Conservation (phyloP, 1,140 invertebrate genomes). For the Rhysida immarginata region DNA sequence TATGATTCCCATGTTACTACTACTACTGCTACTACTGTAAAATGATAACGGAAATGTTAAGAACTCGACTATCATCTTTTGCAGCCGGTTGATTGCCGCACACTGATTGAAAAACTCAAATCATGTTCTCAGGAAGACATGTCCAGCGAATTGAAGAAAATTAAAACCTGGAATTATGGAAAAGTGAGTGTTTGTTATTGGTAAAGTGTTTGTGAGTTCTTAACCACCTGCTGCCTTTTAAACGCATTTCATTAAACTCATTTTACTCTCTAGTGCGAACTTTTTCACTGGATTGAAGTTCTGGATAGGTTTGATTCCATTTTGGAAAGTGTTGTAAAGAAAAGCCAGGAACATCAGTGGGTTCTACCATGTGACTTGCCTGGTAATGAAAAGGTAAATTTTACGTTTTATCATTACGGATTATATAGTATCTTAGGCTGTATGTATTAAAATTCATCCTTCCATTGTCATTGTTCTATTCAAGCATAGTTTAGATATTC, state of each 20-base stretch:
- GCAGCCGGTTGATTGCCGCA: constrained; percentile 63
- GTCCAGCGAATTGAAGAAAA: constrained; percentile 50
- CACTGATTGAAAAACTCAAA: constrained; percentile 59
- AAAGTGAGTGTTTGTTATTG: constrained; percentile 40
- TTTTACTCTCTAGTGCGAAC: constrained; percentile 56
- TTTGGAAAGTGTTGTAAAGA: constrained; percentile 53
- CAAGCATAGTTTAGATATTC: too few species aligned
- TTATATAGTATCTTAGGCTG: too few species aligned
- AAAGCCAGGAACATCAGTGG: constrained; percentile 51
- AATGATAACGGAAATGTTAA: too few species aligned
- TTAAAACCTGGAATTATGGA: constrained; percentile 74
- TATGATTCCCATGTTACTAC: too few species aligned
- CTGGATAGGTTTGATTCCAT: constrained; percentile 70
- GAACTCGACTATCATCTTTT: too few species aligned
- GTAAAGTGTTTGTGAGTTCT: too few species aligned
- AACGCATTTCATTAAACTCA: too few species aligned
- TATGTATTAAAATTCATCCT: too few species aligned
- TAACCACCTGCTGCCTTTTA: too few species aligned
- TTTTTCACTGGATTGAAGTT: constrained; percentile 80
- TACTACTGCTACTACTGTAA: too few species aligned
- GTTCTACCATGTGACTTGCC: constrained; percentile 57
- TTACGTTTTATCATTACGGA: neutral
- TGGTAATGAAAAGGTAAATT: constrained; percentile 42
- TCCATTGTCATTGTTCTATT: too few species aligned
- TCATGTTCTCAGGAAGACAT: constrained; percentile 47